Evolutionary conservation across 2,797 vertebrate species (phyloP).

Genomic region (Falco berigora): DNA sequence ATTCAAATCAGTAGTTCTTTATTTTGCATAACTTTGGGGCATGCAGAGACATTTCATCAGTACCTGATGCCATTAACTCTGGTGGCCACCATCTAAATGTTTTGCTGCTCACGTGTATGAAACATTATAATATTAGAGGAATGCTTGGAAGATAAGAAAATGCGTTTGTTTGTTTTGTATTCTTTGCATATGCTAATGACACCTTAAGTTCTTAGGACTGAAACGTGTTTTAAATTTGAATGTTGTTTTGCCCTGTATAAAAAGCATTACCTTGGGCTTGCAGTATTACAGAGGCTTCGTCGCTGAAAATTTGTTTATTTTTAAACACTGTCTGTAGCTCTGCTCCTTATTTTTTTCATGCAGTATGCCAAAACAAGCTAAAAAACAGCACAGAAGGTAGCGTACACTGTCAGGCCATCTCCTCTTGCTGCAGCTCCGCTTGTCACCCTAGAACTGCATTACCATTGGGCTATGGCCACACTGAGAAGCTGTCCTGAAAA

Average conservation of each 20-base stretch:
- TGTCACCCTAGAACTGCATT: not conserved
- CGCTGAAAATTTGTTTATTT: not conserved
- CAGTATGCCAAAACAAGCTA: not conserved
- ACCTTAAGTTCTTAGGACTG: slow-evolving; percentile 14
- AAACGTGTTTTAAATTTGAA: not conserved
- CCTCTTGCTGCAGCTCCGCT: not conserved
- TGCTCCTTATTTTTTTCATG: not conserved
- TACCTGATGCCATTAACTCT: slow-evolving; percentile 59
- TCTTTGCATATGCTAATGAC: slow-evolving; percentile 21
- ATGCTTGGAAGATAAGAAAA: slow-evolving; percentile 16
- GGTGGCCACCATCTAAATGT: slow-evolving; percentile 7
- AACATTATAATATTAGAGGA: slow-evolving; percentile 24
- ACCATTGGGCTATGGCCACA: not conserved
- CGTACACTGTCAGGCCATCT: not conserved
- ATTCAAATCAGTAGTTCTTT: slow-evolving; percentile 67
- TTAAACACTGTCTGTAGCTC: not conserved
- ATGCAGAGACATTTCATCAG: slow-evolving; percentile 26
- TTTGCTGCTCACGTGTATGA: slow-evolving; percentile 21
- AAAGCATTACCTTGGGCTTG: not conserved
- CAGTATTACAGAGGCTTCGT: not conserved
- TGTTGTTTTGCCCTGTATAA: not conserved
- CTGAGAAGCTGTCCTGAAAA: not conserved
- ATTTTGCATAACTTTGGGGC: slow-evolving; percentile 68
- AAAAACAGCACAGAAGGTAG: not conserved
- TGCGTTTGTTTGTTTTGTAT: not conserved